Conservation (phyloP, 2,888 invertebrate species). For the Scaptomyza flava region DNA sequence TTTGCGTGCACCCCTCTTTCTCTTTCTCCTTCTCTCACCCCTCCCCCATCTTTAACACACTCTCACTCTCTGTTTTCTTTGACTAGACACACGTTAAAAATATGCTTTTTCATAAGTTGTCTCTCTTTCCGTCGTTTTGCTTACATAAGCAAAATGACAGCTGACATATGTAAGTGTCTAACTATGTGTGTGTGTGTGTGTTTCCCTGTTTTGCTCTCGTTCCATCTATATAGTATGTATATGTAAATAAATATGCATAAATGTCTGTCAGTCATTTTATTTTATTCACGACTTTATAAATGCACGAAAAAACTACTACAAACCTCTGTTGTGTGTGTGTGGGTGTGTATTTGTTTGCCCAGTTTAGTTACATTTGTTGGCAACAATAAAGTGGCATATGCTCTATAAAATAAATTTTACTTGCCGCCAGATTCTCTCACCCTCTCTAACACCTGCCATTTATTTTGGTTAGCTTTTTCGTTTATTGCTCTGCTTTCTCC, state of each 20-base stretch:
- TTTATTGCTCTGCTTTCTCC: constrained; percentile 1
- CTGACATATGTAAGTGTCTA: constrained; percentile 78
- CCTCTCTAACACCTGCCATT: constrained; percentile 34
- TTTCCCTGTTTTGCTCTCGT: constrained; percentile 7
- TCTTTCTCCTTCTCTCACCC: constrained; percentile 7
- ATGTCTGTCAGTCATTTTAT: constrained; percentile 11
- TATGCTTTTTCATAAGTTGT: constrained; percentile 59
- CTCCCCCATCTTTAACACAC: background rate
- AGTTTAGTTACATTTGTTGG: constrained; percentile 80
- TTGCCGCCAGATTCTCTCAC: constrained; percentile 16
- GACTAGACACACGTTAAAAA: constrained; percentile 62
- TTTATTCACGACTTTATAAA: constrained; percentile 17
- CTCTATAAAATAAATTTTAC: constrained; percentile 66
- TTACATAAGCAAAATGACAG: constrained; percentile 74
- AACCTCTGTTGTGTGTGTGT: background rate
- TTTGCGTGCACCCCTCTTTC: constrained; percentile 62
- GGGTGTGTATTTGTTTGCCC: constrained; percentile 14
- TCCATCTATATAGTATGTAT: background rate
- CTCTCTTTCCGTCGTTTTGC: constrained; percentile 11
- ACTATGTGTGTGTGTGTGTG: constrained; percentile 13
- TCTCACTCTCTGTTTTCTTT: constrained; percentile 3
- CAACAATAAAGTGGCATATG: constrained; percentile 78
- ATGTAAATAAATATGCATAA: constrained; percentile 4
- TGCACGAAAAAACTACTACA: constrained; percentile 30
- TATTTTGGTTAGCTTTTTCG: constrained; percentile 27